A percentile compares a stretch with the other conserved stretches of the same genome.
These are phyloP conservation scores for Heterochromis multidens DNA, from an alignment of 2,113 vertebrate species.

Conservation along the genomic window DNA sequence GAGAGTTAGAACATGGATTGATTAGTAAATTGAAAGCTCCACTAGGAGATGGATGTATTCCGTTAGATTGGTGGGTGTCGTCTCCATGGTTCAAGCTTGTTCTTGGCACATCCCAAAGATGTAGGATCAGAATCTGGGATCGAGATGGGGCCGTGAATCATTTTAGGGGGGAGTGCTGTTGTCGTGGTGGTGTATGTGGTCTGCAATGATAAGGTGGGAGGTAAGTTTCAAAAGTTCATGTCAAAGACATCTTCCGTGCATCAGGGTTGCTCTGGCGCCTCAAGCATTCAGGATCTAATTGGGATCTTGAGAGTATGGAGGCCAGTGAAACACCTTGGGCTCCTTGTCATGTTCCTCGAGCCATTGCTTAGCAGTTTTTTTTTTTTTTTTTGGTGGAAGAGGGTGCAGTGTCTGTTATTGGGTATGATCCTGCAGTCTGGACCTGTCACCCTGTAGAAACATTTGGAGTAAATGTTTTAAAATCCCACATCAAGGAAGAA, in stretches of 20 bases:
- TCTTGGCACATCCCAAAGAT: neutral
- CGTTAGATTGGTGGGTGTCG: neutral
- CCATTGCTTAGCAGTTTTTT: neutral
- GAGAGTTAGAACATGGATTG: neutral
- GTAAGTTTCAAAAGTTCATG: accelerated
- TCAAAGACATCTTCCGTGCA: neutral
- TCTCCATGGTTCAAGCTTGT: neutral
- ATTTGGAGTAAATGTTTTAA: too few species aligned
- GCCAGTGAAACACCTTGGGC: neutral
- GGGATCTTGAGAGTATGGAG: neutral
- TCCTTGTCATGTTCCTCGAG: neutral
- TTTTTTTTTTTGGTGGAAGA: neutral
- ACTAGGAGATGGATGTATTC: neutral
- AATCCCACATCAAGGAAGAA: neutral
- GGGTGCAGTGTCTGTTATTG: neutral
- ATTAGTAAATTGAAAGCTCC: neutral
- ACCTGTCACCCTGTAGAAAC: neutral
- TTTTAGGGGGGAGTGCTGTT: neutral
- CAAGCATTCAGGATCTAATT: neutral
- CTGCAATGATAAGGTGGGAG: neutral
- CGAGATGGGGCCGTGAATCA: neutral
- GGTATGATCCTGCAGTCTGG: neutral
- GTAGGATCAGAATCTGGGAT: neutral
- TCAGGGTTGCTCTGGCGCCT: neutral
- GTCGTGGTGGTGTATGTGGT: neutral